Percentiles rank a stretch among this genome's conserved stretches.
Evolutionary conservation across 2,113 vertebrate genomes (phyloP).

Genomic region (Lophura nycthemera): DNA sequence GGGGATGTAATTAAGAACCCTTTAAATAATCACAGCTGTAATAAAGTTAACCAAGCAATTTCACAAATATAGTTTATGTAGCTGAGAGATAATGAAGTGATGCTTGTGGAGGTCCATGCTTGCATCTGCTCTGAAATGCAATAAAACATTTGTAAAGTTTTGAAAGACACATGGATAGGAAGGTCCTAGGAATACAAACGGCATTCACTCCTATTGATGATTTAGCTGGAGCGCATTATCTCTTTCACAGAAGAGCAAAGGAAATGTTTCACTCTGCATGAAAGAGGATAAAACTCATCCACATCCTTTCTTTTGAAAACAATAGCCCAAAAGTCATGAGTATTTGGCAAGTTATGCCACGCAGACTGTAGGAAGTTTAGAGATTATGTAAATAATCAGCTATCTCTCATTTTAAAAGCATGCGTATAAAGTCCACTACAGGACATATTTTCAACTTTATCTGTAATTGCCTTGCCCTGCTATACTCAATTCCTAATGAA

Average conservation of each 20-base stretch:
- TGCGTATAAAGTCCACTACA: neutral
- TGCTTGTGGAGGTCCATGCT: conserved; percentile 51
- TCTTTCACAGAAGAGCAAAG: neutral
- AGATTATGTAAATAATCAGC: neutral
- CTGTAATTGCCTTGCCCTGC: neutral
- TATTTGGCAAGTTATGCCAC: conserved; percentile 20
- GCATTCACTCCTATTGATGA: neutral
- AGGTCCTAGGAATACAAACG: conserved; percentile 16
- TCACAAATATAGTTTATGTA: conserved; percentile 50
- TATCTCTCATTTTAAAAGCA: neutral
- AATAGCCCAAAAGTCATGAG: conserved; percentile 1
- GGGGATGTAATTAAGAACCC: conserved; percentile 55
- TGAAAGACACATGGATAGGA: conserved; percentile 53
- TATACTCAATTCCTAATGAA: neutral
- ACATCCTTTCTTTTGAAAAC: conserved; percentile 33
- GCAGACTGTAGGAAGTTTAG: conserved; percentile 7
- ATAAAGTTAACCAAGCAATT: conserved; percentile 65
- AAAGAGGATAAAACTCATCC: conserved; percentile 4
- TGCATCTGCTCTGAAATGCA: conserved; percentile 58
- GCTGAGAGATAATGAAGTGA: conserved; percentile 69
- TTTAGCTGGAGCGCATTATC: conserved; percentile 33
- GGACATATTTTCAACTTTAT: neutral
- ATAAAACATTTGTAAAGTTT: conserved; percentile 48
- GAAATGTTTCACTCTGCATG: neutral
- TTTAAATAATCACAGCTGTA: conserved; percentile 48